phyloP scores from a whole-genome alignment of 2,888 invertebrate genomes.

The Euzetes globulus region DNA sequence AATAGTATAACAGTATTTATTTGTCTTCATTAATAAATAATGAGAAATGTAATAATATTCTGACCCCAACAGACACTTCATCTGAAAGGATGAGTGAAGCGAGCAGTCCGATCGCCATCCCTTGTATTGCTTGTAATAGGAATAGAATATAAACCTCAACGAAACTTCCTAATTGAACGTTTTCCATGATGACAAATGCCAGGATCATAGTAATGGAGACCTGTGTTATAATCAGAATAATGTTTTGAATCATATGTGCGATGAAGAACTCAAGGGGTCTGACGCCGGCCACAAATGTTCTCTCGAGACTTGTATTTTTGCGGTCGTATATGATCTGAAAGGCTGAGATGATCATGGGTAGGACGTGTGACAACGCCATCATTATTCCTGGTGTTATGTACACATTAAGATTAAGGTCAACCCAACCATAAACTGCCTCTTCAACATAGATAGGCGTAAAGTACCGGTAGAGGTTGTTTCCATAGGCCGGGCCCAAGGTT shows the following conservation, averaged over 20 bases:
- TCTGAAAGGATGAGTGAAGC: slow-evolving; percentile 7
- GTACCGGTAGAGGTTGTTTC: too few species aligned
- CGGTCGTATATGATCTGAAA: slow-evolving; percentile 30
- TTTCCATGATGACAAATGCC: slow-evolving; percentile 17
- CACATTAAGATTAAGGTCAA: neutral
- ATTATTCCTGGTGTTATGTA: slow-evolving; percentile 19
- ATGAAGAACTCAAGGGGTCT: slow-evolving; percentile 24
- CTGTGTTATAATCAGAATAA: neutral
- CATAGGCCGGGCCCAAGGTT: neutral
- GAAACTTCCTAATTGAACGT: slow-evolving; percentile 24
- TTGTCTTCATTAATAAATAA: too few species aligned
- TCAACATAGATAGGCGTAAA: slow-evolving; percentile 46
- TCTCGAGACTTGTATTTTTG: slow-evolving; percentile 25
- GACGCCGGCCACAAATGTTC: slow-evolving; percentile 30
- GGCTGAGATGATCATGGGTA: slow-evolving; percentile 32
- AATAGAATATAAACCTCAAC: slow-evolving; percentile 29
- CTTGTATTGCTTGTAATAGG: slow-evolving; percentile 27
- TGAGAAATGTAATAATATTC: too few species aligned
- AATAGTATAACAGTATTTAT: too few species aligned
- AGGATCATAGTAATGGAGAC: slow-evolving; percentile 10
- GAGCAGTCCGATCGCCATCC: slow-evolving; percentile 23
- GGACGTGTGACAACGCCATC: slow-evolving; percentile 2
- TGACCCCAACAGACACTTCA: slow-evolving; percentile 31
- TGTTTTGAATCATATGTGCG: slow-evolving; percentile 27
- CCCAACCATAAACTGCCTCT: slow-evolving; percentile 20